Evolutionary conservation across 64 coral and sea anemone species (phyloP).

Genomic region (Dendronephthya gigantea): DNA sequence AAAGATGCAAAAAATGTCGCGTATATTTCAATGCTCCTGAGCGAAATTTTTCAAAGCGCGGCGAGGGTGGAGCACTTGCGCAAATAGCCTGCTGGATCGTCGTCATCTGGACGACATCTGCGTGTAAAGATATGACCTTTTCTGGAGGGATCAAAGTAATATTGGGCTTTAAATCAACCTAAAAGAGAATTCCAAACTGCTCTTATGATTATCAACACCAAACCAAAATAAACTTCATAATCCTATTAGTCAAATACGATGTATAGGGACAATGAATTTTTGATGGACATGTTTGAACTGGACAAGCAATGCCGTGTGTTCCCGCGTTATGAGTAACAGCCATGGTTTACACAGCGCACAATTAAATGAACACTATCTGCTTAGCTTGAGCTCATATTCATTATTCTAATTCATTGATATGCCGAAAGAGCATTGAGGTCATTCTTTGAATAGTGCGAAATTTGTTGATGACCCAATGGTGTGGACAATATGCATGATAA

Average conservation of each 20-base stretch:
- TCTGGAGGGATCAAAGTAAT: slow-evolving; percentile 9
- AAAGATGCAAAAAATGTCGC: neutral
- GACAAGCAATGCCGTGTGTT: neutral
- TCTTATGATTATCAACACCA: slow-evolving; percentile 15
- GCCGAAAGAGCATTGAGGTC: neutral
- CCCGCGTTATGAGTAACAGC: neutral
- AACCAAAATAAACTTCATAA: slow-evolving; percentile 13
- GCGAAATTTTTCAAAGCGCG: neutral
- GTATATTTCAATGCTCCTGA: neutral
- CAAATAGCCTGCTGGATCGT: neutral
- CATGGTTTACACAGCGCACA: neutral
- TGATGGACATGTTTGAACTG: neutral
- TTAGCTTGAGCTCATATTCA: neutral
- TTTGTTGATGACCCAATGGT: slow-evolving; percentile 1
- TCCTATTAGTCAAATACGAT: slow-evolving; percentile 11
- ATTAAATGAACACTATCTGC: neutral
- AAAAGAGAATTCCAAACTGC: neutral
- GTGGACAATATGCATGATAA: neutral
- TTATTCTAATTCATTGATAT: slow-evolving; percentile 1
- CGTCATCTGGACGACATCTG: slow-evolving; percentile 18
- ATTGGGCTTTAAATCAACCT: neutral
- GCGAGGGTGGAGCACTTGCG: neutral
- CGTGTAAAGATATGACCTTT: neutral
- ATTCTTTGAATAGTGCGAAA: slow-evolving; percentile 8
- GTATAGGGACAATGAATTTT: neutral